Evolutionary conservation across 2,888 invertebrate genomes (phyloP), one percentile per base, ranked within the genome.

Genomic region (Leptinotarsa rubiginosa): DNA sequence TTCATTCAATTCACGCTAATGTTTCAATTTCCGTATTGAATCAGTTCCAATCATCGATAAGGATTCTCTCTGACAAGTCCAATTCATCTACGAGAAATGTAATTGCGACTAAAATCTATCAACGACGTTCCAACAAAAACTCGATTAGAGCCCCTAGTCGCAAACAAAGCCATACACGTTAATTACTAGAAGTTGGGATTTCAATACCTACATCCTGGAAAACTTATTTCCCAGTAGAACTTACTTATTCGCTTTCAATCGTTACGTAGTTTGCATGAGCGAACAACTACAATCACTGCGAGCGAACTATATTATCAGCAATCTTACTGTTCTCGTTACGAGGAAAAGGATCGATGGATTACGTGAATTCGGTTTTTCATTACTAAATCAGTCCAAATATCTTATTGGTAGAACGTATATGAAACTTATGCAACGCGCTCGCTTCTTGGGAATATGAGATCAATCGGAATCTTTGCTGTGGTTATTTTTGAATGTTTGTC

Each of bases 91-190:
- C 41, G 41, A n/a, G 41, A 62, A 62, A 62, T 41, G 41, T 41
- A 41, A 41, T n/a, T 16, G 41, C 41, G 10, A 31, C 41, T 62
- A n/a, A n/a, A 62, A 62, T 62, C 62, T 62, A 41, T 62, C 5
- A 5, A 62, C 68, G 68, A 68, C 68, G 20, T 31, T 69, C 56
- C 56, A 31, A 56, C 69, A 56, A 69, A 69, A 69, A 69, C 56
- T 69, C 59, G 47, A 69, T 56, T 49, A 68, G 56, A 31, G 56
- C 52, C 20, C 25, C 50, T 22, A 69, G 69, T 56, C 47, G 20
- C 47, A 47, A 69, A 69, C 69, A 69, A 69, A 69, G 69, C 59
- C 54, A 59, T 69, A 47, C 56, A 47, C 18, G 56, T 47, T 69
- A 69, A 69, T 69, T 69, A 56, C 56, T 47, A 31, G 62, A 41